Conservation (phyloP, 2,113 vertebrate genomes). For the Brienomyrus brachyistius region DNA sequence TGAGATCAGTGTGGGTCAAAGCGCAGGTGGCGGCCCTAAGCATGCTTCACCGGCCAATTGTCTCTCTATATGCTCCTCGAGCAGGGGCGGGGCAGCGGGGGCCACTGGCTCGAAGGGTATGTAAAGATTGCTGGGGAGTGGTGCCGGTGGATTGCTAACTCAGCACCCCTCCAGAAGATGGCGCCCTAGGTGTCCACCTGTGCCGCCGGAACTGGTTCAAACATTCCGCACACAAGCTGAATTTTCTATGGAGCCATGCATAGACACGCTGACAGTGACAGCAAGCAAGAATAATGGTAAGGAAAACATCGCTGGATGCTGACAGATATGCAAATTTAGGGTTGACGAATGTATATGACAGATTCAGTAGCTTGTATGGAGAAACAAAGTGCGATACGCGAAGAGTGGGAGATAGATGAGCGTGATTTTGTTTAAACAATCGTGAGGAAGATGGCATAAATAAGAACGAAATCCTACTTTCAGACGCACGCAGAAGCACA, state of each 20-base stretch:
- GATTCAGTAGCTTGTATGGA: not conserved
- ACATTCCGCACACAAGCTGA: not conserved
- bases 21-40: not conserved
- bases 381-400: not conserved
- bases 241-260: slow-evolving; percentile 7
- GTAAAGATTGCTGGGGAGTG: not conserved
- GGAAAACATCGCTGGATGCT: not conserved
- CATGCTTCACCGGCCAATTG: not conserved
- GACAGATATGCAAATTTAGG: slow-evolving; percentile 1
- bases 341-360: not conserved
- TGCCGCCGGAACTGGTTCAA: not conserved
- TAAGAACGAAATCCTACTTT: not conserved
- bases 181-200: not conserved
- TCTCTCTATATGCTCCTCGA: too few relatives aligned
- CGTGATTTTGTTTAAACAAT: not conserved
- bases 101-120: not conserved
- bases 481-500: not conserved
- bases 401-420: not conserved
- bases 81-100: not conserved
- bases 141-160: not conserved
- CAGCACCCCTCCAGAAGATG: not conserved
- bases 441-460: not conserved
- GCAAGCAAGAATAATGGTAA: not conserved
- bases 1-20: not conserved
- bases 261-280: slow-evolving; percentile 14